These are phyloP conservation scores for Lepeophtheirus nordmannii DNA, from an alignment of 2,888 invertebrate genomes.

Conservation along the genomic window DNA sequence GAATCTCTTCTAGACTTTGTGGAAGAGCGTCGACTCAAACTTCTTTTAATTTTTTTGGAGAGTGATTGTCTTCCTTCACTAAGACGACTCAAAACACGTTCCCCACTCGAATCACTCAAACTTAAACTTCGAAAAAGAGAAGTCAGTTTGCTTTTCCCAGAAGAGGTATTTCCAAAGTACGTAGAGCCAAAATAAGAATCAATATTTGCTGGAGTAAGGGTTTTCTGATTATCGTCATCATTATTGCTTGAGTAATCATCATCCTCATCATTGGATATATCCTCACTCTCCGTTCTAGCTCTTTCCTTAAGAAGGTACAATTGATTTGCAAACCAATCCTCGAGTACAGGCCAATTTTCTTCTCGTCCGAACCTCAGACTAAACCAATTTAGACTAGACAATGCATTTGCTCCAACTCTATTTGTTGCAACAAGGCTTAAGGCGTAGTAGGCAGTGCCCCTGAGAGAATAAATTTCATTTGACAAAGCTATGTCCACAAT, in stretches of 20 bases:
- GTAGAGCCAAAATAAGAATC: neutral
- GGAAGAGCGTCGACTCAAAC: neutral
- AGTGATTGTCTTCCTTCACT: conserved; percentile 1
- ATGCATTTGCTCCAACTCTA: conserved; percentile 58
- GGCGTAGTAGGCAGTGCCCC: conserved; percentile 60
- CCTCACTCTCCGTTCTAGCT: neutral
- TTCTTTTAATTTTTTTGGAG: neutral
- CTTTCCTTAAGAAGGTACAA: neutral
- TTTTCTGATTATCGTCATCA: neutral
- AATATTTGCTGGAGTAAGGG: neutral
- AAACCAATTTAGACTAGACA: conserved; percentile 41
- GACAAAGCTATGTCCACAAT: conserved; percentile 53
- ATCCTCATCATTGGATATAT: neutral
- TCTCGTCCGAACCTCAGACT: conserved; percentile 24
- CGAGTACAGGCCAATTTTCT: conserved; percentile 20
- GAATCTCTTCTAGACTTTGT: neutral
- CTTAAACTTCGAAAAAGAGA: neutral
- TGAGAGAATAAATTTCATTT: conserved; percentile 63
- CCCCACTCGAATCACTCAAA: neutral
- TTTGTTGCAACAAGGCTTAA: conserved; percentile 72
- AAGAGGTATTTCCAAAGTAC: neutral
- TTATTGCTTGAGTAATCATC: neutral
- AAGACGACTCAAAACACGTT: neutral
- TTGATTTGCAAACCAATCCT: conserved; percentile 10
- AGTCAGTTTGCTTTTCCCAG: neutral